Evolutionary conservation across 2,797 vertebrate genomes (phyloP).

Genomic region (Scyliorhinus canicula): DNA sequence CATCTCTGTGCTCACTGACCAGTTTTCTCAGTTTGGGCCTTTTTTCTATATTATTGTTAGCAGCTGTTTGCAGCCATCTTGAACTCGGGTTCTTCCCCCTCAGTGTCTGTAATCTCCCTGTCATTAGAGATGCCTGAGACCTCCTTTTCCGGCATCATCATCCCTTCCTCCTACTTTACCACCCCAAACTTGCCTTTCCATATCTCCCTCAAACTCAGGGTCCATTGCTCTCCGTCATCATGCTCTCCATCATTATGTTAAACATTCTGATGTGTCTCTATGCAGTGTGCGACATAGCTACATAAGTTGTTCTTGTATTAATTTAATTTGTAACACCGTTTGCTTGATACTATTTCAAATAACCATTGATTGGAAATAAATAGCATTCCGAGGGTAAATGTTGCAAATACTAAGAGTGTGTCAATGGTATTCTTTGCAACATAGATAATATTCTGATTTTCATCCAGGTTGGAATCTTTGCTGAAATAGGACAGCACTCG

Average conservation of each 20-base stretch:
- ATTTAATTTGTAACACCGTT: not conserved
- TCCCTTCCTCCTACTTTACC: not conserved
- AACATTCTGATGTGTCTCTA: not conserved
- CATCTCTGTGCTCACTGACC: not conserved
- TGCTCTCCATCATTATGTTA: no score
- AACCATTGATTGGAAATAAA: not conserved
- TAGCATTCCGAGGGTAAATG: not conserved
- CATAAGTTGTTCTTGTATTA: not conserved
- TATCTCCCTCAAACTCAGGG: not conserved
- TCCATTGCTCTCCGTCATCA: not conserved
- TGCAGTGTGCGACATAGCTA: not conserved
- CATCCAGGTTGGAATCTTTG: conserved; percentile 23
- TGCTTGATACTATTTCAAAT: not conserved
- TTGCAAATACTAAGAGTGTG: not conserved
- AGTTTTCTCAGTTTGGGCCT: not conserved
- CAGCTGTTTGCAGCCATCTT: not conserved
- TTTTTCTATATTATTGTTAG: not conserved
- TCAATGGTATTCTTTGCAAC: conserved; percentile 5
- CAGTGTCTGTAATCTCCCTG: not conserved
- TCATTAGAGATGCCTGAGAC: not conserved
- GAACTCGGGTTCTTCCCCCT: not conserved
- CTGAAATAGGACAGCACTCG: conserved; percentile 14
- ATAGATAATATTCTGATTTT: conserved; percentile 31
- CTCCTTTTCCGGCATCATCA: not conserved
- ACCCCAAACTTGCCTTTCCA: no score